Evolutionary conservation across 2,797 vertebrate species (phyloP).

Genomic region (Pseudocheirus occidentalis): DNA sequence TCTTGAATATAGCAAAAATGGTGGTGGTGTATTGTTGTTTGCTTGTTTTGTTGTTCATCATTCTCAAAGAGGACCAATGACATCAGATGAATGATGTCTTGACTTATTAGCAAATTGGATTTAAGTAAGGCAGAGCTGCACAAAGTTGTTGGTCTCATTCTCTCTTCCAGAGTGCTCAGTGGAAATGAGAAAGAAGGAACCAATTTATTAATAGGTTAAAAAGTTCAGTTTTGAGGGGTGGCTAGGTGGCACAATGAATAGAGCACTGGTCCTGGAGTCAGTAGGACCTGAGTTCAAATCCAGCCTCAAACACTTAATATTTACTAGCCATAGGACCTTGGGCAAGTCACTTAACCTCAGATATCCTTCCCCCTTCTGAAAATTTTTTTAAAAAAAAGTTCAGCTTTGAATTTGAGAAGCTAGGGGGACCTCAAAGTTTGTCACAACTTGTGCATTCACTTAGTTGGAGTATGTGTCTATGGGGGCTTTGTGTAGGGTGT

Average conservation of each 20-base stretch:
- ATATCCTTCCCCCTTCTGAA: no score
- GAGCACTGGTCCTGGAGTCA: no score
- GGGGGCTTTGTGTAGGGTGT: background rate
- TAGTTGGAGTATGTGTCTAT: background rate
- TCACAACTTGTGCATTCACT: background rate
- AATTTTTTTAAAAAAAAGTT: background rate
- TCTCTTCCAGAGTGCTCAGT: background rate
- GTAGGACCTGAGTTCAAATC: no score
- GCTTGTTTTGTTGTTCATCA: background rate
- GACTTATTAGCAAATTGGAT: background rate
- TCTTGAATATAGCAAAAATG: background rate
- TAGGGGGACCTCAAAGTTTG: background rate
- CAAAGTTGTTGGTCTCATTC: background rate
- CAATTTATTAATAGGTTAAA: background rate
- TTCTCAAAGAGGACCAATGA: background rate
- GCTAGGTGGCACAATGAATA: no score
- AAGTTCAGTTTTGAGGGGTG: background rate
- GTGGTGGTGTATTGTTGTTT: background rate
- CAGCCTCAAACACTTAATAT: no score
- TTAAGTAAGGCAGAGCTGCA: background rate
- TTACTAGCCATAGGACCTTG: no score
- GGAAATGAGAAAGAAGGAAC: background rate
- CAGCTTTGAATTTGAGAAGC: background rate
- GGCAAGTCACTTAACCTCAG: no score
- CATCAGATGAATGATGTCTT: no score